phyloP scores from a whole-genome alignment of 2,888 invertebrate species.

The Ennomos erosarius region DNA sequence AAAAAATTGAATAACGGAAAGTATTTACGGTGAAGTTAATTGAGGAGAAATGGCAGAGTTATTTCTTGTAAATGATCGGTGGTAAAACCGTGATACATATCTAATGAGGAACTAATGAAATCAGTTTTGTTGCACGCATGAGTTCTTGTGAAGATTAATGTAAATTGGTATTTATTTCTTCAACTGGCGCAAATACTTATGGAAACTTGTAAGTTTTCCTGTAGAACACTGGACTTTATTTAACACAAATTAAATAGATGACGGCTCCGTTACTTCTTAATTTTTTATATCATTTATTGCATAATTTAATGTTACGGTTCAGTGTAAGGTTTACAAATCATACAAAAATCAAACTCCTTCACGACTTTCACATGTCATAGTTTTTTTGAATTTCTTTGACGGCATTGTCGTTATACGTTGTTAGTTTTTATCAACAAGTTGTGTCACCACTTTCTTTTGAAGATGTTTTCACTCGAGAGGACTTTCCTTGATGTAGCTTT shows the following conservation, averaged over 20 bases:
- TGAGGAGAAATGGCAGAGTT: constrained; percentile 19
- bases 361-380: background rate
- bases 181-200: background rate
- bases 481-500: constrained; percentile 20
- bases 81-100: constrained; percentile 20
- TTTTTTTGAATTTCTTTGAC: background rate
- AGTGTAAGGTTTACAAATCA: no score
- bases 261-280: no score
- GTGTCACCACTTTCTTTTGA: constrained; percentile 15
- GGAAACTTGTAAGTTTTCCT: background rate
- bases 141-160: constrained; percentile 12
- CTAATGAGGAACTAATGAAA: constrained; percentile 17
- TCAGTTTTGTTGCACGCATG: constrained; percentile 14
- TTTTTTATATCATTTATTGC: no score
- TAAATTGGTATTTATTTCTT: constrained; percentile 1
- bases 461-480: constrained; percentile 22
- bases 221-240: no score
- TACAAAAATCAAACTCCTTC: no score
- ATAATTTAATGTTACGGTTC: no score
- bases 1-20: constrained; percentile 30
- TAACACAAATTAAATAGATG: background rate
- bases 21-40: constrained; percentile 17
- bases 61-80: constrained; percentile 12
- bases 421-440: background rate
- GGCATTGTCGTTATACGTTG: no score